Evolutionary conservation across 1,140 invertebrate species (phyloP), one percentile per base, ranked within the genome.

Genomic region (Drosophila saltans): DNA sequence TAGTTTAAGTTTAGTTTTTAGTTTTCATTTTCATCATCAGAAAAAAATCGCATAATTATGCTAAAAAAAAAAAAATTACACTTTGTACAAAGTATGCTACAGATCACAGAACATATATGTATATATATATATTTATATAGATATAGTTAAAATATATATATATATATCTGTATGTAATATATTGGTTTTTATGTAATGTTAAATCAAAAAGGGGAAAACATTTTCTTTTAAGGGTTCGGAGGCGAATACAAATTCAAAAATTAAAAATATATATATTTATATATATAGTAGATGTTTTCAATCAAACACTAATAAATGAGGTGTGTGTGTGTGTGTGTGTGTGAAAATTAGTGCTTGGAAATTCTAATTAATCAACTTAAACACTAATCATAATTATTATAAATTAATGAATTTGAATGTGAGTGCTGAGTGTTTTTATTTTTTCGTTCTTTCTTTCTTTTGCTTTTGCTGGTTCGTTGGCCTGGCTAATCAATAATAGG

Each of bases 41-140:
- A 64, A 90, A 72, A 69, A 80, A 66, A 80, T 85, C 66, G 76
- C 86, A 90, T 86, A 78, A 80, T 90, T 88, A 90, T 83, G 89
- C 83, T 90, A 89, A 83, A 78, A 79, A 88, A 89, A 52, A 52
- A 52, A 88, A 89, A 52, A 52, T 26, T 52, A 89, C 86, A 90
- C 82, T 90, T 90, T 90, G 86, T 90, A 90, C 86, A 90, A 90
- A 91, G 88, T 90, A 90, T 90, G 81, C 86, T 90, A 90, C 86
- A 90, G 86, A 90, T 90, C 86, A 90, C 86, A 90, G 86, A 90
- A 90, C 86, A 90, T 91, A 90, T 90, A 82, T 85, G 60, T 71
- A 71, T 73, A 62, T 77, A 76, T 78, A 68, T 81, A 75, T 80
- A 78, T 80, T 76, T 83, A 90, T 90, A 82, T 76, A 52, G 72